These are phyloP conservation scores for Pocillopora damicornis DNA, from an alignment of 64 coral and sea anemone species.

Conservation along the genomic window DNA sequence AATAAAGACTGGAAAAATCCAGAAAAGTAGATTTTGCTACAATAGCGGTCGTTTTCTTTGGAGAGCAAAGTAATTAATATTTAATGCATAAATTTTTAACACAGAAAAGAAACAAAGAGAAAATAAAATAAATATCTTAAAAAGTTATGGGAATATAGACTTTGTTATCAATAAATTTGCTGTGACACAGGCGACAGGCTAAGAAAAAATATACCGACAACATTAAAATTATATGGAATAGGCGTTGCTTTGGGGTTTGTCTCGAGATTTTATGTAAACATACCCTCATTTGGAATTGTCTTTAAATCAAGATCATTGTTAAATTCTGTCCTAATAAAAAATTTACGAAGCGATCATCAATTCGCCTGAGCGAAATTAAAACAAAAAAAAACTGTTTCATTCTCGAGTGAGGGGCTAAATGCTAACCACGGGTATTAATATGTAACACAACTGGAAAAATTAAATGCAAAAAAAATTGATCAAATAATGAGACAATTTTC, in stretches of 20 bases:
- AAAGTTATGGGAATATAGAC: neutral
- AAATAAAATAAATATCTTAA: neutral
- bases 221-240: neutral
- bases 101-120: conserved; percentile 10
- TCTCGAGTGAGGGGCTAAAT: neutral
- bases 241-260: neutral
- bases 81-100: conserved; percentile 8
- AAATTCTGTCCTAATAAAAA: neutral
- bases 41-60: neutral
- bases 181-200: too few relatives aligned
- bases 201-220: neutral
- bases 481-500: neutral
- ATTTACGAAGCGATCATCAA: neutral
- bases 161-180: neutral
- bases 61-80: conserved; percentile 15
- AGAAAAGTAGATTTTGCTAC: neutral
- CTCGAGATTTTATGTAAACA: neutral
- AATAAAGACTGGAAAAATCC: neutral
- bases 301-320: conserved; percentile 17
- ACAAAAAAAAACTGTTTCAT: neutral
- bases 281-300: conserved; percentile 23
- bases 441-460: too few relatives aligned
- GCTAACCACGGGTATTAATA: too few relatives aligned
- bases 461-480: neutral
- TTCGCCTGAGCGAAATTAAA: too few relatives aligned